These are phyloP conservation scores for Lamellibrachia luymesi DNA, from an alignment of 1,140 invertebrate species.

Conservation along the genomic window DNA sequence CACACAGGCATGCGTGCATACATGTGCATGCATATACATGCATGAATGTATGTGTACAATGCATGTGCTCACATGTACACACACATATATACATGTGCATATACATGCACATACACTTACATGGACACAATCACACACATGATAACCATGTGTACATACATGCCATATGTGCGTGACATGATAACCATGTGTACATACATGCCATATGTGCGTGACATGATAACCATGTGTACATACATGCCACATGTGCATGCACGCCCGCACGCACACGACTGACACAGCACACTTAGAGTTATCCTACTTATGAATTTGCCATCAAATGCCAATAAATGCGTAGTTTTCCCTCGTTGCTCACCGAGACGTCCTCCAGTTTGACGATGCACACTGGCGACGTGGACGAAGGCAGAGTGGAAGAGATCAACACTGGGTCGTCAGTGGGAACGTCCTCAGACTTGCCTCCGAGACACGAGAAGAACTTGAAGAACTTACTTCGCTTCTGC, in stretches of 20 bases:
- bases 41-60: background rate
- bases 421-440: background rate
- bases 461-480: slow-evolving; percentile 29
- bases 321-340: background rate
- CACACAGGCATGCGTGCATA: background rate
- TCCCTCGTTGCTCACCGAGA: slow-evolving; percentile 20
- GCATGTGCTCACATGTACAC: background rate
- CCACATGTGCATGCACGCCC: background rate
- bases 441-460: slow-evolving; percentile 10
- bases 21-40: background rate
- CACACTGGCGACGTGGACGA: slow-evolving; percentile 48
- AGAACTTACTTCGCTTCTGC: slow-evolving; percentile 26
- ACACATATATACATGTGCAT: background rate
- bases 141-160: no score
- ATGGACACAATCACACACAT: background rate
- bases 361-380: slow-evolving; percentile 29
- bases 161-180: no score
- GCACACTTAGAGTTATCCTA: no score
- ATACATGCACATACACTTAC: background rate
- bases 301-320: background rate
- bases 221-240: no score
- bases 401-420: background rate
- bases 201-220: no score
- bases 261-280: background rate
- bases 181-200: no score